phyloP scores from a whole-genome alignment of 2,797 vertebrate genomes.

The Lepilemur ruficaudatus region DNA sequence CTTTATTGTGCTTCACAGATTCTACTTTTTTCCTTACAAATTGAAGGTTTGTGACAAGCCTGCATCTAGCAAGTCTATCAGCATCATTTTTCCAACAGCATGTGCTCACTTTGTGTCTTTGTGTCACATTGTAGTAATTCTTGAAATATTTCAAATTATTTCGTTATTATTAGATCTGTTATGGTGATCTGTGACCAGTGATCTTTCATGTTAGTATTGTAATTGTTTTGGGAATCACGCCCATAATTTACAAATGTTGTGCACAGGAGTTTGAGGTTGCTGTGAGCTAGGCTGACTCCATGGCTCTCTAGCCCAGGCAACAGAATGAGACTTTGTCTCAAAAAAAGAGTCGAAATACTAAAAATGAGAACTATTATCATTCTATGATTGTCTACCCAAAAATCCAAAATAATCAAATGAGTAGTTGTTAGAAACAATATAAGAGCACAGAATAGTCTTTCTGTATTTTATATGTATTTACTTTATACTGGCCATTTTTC shows the following conservation, averaged over 20 bases:
- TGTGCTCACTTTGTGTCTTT: background rate
- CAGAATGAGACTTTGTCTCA: no score
- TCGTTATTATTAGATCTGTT: background rate
- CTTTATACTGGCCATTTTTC: background rate
- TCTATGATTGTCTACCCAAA: background rate
- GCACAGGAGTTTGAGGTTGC: no score
- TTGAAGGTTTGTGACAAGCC: background rate
- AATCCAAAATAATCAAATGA: conserved; percentile 30
- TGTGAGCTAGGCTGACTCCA: no score
- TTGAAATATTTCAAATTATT: background rate
- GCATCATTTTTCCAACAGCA: background rate
- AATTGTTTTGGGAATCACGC: background rate
- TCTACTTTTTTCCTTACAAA: background rate
- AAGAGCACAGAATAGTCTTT: background rate
- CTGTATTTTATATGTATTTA: background rate
- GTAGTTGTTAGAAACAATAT: background rate
- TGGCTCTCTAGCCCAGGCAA: no score
- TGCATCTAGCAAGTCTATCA: background rate
- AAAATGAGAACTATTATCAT: background rate
- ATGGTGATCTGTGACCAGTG: background rate
- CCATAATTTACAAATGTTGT: background rate
- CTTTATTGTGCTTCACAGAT: background rate
- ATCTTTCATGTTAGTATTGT: background rate
- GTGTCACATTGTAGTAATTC: background rate
- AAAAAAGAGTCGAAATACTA: background rate